Percentiles rank a stretch among this genome's conserved stretches.
Evolutionary conservation across 1,140 invertebrate genomes (phyloP).

Genomic region (Macrostomum lignano): DNA sequence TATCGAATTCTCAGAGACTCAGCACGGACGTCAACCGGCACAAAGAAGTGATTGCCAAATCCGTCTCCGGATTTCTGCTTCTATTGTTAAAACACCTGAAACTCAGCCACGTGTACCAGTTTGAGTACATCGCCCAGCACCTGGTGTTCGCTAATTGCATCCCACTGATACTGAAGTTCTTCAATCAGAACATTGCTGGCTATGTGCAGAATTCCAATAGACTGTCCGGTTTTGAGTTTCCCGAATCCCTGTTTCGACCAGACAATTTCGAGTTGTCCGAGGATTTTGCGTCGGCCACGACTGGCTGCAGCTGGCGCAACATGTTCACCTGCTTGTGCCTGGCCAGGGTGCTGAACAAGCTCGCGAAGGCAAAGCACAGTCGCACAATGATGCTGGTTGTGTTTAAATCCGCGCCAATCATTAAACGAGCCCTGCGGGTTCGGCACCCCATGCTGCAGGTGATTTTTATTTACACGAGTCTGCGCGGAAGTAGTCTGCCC

Average conservation of each 20-base stretch:
- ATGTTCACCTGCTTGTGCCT: conserved; percentile 92
- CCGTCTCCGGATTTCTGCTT: conserved; percentile 68
- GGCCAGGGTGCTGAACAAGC: conserved; percentile 75
- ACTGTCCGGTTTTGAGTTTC: background rate
- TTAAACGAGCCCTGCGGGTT: conserved; percentile 70
- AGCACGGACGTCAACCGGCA: conserved; percentile 88
- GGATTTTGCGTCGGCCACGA: too few species aligned
- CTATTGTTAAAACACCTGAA: conserved; percentile 88
- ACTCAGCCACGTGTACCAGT: conserved; percentile 90
- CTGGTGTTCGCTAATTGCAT: conserved; percentile 97
- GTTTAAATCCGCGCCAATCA: conserved; percentile 90
- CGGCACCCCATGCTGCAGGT: conserved; percentile 84
- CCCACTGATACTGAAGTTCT: conserved; percentile 85
- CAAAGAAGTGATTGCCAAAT: conserved; percentile 93
- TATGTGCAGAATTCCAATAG: conserved; percentile 58
- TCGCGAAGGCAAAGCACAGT: conserved; percentile 97
- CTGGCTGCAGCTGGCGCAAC: conserved; percentile 94
- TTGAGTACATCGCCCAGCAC: conserved; percentile 96
- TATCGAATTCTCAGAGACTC: conserved; percentile 77
- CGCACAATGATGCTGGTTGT: conserved; percentile 98
- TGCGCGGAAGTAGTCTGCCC: too few species aligned
- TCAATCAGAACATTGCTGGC: conserved; percentile 84
- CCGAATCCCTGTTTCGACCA: background rate
- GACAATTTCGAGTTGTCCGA: too few species aligned
- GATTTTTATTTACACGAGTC: too few species aligned